Evolutionary conservation across 2,797 vertebrate species (phyloP).

Genomic region (Semaprochilodus insignis): DNA sequence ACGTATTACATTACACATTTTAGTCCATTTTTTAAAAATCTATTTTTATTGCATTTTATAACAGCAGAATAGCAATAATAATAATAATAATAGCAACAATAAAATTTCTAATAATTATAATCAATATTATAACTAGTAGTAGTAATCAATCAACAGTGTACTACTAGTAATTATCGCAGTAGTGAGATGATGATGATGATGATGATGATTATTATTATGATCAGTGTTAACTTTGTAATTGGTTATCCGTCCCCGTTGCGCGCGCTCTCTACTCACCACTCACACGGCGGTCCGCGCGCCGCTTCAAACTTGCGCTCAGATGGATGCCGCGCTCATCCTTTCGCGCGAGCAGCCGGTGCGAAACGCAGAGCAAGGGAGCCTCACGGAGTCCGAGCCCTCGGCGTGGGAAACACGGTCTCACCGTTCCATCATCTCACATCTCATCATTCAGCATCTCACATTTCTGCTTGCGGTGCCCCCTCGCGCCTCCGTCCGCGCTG

Average conservation of each 20-base stretch:
- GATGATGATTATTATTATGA: neutral
- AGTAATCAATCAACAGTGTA: no score
- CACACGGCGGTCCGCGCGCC: neutral
- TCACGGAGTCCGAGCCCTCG: neutral
- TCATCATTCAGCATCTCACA: neutral
- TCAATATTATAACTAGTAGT: neutral
- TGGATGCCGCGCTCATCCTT: neutral
- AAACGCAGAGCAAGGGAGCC: neutral
- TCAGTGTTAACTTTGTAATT: neutral
- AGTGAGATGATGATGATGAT: no score
- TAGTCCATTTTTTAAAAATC: no score
- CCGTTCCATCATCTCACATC: neutral
- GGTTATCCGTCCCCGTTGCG: neutral
- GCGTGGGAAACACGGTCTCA: neutral
- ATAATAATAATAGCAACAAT: no score
- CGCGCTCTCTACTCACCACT: neutral
- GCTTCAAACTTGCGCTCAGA: neutral
- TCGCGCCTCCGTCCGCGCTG: neutral
- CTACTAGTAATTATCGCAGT: no score
- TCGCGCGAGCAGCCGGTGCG: neutral
- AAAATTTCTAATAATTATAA: no score
- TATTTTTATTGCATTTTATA: no score
- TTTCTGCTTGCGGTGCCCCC: neutral
- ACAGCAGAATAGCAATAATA: no score
- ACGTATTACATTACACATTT: no score